Base-by-base conservation (phyloP, 2,113 vertebrate genomes). In the Telmatochromis sp. region DNA sequence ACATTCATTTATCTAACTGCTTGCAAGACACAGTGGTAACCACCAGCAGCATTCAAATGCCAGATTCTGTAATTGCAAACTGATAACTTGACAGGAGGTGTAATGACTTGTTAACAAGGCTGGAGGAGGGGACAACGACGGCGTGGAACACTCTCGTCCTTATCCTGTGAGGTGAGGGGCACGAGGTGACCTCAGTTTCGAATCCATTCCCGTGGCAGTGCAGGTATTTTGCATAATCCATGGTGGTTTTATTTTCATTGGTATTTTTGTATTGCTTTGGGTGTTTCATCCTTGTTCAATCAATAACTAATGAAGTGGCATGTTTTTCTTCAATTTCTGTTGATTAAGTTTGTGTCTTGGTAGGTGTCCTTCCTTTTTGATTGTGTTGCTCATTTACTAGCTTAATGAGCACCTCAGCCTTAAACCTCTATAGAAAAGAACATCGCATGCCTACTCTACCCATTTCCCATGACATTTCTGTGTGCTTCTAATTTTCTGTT, bases 21-120 rank as follows among this genome's bases (percentile, higher is more conserved):
- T 86, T 68, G n/a, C 63, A 37, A 81, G 47, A 85, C 42, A 51
- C 78, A 6, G 82, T 49, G 60, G 53, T 23, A 11, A 80, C 21
- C 79, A 45, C 65, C 80, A 40, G 73, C 83, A 80, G 89, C 88
- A 82, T 89, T 51, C 19, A 3, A 7, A 88, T 93, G 93, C 90
- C 89, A 91, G n/a, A 60, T 70, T 75, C 49, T 33, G 73, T 90
- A 92, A 89, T 84, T 87, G 82, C 68, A 10, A 80, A 55, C 63
- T 73, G 83, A 93, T 90, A 91, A 82, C 78, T 83, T 95, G 90
- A 91, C 93, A 94, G 90, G 91, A 57, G 47, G 47, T 90, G 86
- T 94, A 93, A 94, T 95, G 93, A 91, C 85, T 86, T 90, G 85
- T 88, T 94, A 92, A 92, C 87, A 90, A 73, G 88, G 65, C 54